Evolutionary conservation across 2,888 invertebrate species (phyloP), one percentile per base, ranked within the genome.

Genomic region (Mactromeris polynyma): DNA sequence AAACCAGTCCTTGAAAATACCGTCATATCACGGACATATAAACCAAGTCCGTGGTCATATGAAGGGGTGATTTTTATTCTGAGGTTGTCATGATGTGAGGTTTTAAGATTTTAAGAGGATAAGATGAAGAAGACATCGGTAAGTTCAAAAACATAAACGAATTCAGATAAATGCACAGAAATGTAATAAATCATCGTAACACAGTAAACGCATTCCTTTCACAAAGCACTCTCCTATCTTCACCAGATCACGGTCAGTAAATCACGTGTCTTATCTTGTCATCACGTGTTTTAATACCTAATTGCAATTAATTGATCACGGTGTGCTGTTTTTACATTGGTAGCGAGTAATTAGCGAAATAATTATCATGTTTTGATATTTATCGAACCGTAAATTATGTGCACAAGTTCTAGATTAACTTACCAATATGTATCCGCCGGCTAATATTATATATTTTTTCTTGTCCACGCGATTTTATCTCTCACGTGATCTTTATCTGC

Each of bases 221-320:
- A 64, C 58, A n/a, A 64, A 64, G 26, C 58, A 64, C 9, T 26
- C 26, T 26, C 26, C 26, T 26, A 11, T 26, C 26, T 26, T 21
- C 9, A 46, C 58, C n/a, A 64, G 26, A 26, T 64, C 26, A 26
- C 3, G 4, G 11, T 64, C 58, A 26, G 58, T 73, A 73, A 9
- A 19, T 73, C 73, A 11, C 73, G 33, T 73, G 73, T 73, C 33
- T 73, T 73, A 73, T 73, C 73, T 73, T 73, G 73, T 73, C 73
- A 73, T 73, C 73, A 73, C 73, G 36, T 73, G 73, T 14, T 36
- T 33, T 33, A 73, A 33, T 73, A 4, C 73, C 1, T 26, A 73
- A 73, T 73, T 73, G 73, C 73, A 33, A 73, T 73, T 73, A 36
- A 36, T 33, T 36, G 73, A 36, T 33, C 73, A 73, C 17, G 4